A percentile compares a stretch with the other conserved stretches of the same genome.
phyloP scores from a whole-genome alignment of 2,888 invertebrate genomes.

The Marasmarcha lunaedactyla region DNA sequence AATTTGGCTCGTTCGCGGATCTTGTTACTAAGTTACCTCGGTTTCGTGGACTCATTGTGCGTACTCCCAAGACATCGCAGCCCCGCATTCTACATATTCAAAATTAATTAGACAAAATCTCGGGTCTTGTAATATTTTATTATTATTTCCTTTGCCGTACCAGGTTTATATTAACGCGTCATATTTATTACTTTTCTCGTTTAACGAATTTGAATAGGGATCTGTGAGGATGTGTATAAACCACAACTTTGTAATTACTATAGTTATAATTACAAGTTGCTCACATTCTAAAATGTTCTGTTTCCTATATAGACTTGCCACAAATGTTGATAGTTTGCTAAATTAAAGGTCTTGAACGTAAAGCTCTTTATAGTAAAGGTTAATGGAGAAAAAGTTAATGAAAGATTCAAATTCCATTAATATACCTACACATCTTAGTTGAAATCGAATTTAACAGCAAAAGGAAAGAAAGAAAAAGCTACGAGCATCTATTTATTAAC shows the following conservation, averaged over 20 bases:
- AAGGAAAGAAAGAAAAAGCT: too few relatives aligned
- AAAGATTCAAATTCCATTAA: too few relatives aligned
- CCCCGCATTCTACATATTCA: conserved; percentile 57
- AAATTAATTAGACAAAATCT: conserved; percentile 70
- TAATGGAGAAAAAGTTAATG: too few relatives aligned
- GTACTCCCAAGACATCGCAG: conserved; percentile 63
- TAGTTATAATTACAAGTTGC: conserved; percentile 60
- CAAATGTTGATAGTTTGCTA: conserved; percentile 56
- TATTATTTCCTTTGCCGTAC: conserved; percentile 59
- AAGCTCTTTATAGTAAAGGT: too few relatives aligned
- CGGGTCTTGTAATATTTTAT: conserved; percentile 64
- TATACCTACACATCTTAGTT: too few relatives aligned
- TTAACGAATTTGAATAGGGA: conserved; percentile 56
- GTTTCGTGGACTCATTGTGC: conserved; percentile 60
- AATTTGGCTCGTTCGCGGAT: conserved; percentile 61
- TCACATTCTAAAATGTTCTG: conserved; percentile 45
- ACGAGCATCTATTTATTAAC: too few relatives aligned
- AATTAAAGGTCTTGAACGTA: conserved; percentile 55
- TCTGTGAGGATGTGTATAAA: conserved; percentile 39
- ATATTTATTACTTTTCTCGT: conserved; percentile 61
- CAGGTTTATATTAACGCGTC: conserved; percentile 58
- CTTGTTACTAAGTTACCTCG: conserved; percentile 49
- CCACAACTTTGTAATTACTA: conserved; percentile 59
- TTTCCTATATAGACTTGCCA: conserved; percentile 35
- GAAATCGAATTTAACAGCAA: too few relatives aligned